phyloP scores from a whole-genome alignment of 2,888 invertebrate species.

The Limnephilus lunatus region DNA sequence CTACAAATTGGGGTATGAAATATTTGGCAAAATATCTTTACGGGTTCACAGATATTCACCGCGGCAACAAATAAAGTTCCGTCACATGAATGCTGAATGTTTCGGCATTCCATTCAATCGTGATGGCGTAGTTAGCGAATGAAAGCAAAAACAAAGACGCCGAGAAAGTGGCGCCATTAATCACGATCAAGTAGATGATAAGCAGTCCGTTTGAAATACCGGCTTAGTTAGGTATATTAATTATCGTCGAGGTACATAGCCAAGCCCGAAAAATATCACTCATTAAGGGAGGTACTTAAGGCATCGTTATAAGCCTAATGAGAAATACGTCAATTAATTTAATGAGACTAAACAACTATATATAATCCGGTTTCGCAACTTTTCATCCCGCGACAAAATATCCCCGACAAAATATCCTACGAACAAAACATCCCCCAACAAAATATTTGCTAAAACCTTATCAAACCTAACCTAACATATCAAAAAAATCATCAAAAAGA shows the following conservation, averaged over 20 bases:
- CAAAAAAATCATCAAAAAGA: too few relatives aligned
- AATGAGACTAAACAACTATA: neutral
- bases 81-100: neutral
- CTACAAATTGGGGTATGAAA: slow-evolving; percentile 39
- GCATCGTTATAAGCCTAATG: neutral
- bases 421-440: too few relatives aligned
- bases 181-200: slow-evolving; percentile 14
- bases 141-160: slow-evolving; percentile 1
- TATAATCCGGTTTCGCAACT: too few relatives aligned
- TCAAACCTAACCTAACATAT: too few relatives aligned
- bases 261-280: neutral
- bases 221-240: neutral
- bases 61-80: neutral
- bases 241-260: neutral
- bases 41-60: neutral
- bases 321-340: neutral
- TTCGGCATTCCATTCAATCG: neutral
- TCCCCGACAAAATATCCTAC: too few relatives aligned
- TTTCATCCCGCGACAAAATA: too few relatives aligned
- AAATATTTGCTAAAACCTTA: too few relatives aligned
- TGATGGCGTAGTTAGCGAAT: neutral
- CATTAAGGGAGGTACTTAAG: neutral
- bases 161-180: neutral
- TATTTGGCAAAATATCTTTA: slow-evolving; percentile 14
- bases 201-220: neutral